Evolutionary conservation across 1,140 invertebrate genomes (phyloP).

Genomic region (Drosophila pallidifrons): DNA sequence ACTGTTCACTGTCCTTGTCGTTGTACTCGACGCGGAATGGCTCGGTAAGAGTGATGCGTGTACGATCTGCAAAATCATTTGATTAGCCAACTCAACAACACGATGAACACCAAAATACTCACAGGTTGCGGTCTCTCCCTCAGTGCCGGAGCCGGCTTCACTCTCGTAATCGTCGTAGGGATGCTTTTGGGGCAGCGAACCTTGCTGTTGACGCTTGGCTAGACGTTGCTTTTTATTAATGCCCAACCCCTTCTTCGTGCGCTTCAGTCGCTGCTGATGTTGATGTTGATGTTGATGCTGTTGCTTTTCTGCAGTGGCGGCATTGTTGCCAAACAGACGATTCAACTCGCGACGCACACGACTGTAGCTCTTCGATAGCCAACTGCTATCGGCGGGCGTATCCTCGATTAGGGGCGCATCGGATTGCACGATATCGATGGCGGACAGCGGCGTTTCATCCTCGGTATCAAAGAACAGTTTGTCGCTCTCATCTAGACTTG

Average conservation of each 20-base stretch:
- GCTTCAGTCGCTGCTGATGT: constrained; percentile 17
- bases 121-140: constrained; percentile 47
- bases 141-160: constrained; percentile 49
- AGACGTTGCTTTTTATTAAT: background rate
- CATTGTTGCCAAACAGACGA: constrained; percentile 59
- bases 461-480: constrained; percentile 49
- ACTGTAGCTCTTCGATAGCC: constrained; percentile 60
- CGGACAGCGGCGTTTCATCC: constrained; percentile 2
- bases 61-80: constrained; percentile 46
- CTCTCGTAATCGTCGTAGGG: constrained; percentile 50
- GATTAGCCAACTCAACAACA: too few relatives aligned
- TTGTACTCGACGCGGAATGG: constrained; percentile 48
- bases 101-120: constrained; percentile 22
- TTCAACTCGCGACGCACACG: constrained; percentile 74
- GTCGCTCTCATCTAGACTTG: constrained; percentile 54
- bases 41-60: constrained; percentile 60
- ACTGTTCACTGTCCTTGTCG: constrained; percentile 39
- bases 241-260: constrained; percentile 23
- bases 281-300: background rate
- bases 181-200: constrained; percentile 27
- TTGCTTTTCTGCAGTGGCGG: constrained; percentile 19
- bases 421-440: constrained; percentile 16
- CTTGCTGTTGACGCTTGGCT: constrained; percentile 34
- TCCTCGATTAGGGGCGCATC: constrained; percentile 38
- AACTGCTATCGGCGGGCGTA: constrained; percentile 39